Percentiles rank a stretch among this genome's conserved stretches.
Conservation (phyloP, 2,113 vertebrate genomes). For the Bettongia penicillata region DNA sequence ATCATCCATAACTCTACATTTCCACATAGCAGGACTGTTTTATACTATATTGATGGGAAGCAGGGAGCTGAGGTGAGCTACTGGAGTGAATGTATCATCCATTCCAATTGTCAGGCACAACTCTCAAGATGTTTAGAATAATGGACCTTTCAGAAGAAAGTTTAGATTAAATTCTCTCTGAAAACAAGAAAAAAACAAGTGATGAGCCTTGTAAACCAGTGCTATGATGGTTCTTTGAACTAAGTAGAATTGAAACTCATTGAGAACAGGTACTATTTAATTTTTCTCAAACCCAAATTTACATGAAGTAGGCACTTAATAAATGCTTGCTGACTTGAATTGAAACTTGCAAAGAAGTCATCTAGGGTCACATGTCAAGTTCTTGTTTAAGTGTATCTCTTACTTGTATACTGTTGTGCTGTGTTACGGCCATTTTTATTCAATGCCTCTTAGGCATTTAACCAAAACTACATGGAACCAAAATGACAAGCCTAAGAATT, state of each 20-base stretch:
- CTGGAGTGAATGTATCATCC: background rate
- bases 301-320: background rate
- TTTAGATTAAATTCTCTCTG: background rate
- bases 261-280: background rate
- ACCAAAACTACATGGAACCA: background rate
- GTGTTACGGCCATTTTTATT: background rate
- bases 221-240: background rate
- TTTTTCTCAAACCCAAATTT: background rate
- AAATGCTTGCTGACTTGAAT: background rate
- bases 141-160: background rate
- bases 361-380: background rate
- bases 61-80: background rate
- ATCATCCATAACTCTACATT: conserved; percentile 13
- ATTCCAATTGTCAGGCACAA: background rate
- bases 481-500: background rate
- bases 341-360: background rate
- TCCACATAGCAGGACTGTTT: background rate
- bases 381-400: background rate
- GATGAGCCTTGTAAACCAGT: background rate
- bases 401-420: background rate
- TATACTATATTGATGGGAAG: background rate
- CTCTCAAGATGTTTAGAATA: conserved; percentile 16
- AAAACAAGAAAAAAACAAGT: background rate
- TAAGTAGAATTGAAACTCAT: background rate
- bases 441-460: background rate